These are phyloP conservation scores for Ctenicera cuprea DNA, from an alignment of 2,888 invertebrate species.

Conservation along the genomic window DNA sequence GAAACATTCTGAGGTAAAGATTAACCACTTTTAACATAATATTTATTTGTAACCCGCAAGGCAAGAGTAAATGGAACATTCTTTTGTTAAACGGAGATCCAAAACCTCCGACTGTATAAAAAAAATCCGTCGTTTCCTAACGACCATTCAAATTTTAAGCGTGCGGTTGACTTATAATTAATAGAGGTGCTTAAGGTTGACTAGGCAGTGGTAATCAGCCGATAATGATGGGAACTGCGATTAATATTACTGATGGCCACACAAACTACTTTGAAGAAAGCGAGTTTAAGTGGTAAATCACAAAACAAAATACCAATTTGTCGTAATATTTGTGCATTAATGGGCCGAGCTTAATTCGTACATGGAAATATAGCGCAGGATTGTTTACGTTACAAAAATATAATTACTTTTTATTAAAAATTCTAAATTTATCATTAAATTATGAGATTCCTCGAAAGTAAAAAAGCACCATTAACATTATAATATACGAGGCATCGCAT, in stretches of 20 bases:
- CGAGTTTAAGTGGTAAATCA: slow-evolving; percentile 38
- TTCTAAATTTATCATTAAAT: slow-evolving; percentile 35
- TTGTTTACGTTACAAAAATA: slow-evolving; percentile 23
- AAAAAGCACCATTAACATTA: slow-evolving; percentile 41
- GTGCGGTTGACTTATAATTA: slow-evolving; percentile 49
- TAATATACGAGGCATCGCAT: slow-evolving; percentile 64
- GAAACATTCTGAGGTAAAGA: slow-evolving; percentile 16
- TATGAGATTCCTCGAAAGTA: slow-evolving; percentile 25
- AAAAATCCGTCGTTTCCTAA: slow-evolving; percentile 32
- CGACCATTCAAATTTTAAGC: slow-evolving; percentile 42
- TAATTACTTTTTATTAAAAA: slow-evolving; percentile 37
- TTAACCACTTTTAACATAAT: slow-evolving; percentile 27
- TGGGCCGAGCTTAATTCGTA: slow-evolving; percentile 9
- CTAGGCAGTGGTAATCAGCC: slow-evolving; percentile 50
- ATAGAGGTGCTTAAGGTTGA: slow-evolving; percentile 51
- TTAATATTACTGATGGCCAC: slow-evolving; percentile 55
- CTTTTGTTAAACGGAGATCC: slow-evolving; percentile 28
- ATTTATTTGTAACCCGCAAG: slow-evolving; percentile 38
- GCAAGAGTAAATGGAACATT: slow-evolving; percentile 24
- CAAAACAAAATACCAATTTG: slow-evolving; percentile 38
- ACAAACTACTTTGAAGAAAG: slow-evolving; percentile 48
- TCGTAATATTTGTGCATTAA: slow-evolving; percentile 38
- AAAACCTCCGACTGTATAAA: slow-evolving; percentile 30
- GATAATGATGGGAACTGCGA: slow-evolving; percentile 54
- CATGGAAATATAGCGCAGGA: not conserved